These are phyloP conservation scores for Malthinus flaveolus DNA, from an alignment of 2,888 invertebrate genomes.

Conservation along the genomic window DNA sequence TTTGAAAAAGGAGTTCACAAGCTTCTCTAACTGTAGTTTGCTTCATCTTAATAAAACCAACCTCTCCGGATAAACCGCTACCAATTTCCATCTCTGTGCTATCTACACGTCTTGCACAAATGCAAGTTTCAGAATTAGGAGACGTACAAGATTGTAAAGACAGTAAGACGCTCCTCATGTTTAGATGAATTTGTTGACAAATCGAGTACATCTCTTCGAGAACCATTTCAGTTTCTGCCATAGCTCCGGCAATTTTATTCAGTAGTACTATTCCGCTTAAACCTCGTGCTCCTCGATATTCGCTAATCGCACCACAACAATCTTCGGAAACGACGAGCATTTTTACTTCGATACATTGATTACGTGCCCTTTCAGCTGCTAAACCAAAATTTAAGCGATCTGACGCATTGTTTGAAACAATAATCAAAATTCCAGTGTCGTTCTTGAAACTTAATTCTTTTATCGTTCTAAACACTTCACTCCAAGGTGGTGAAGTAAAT, in stretches of 20 bases:
- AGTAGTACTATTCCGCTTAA: constrained; percentile 61
- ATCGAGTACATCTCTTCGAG: constrained; percentile 61
- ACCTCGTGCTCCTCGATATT: constrained; percentile 47
- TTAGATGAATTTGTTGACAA: constrained; percentile 56
- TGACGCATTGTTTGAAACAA: constrained; percentile 78
- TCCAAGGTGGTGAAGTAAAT: constrained; percentile 42
- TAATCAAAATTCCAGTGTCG: constrained; percentile 66
- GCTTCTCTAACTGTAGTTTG: constrained; percentile 56
- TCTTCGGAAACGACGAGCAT: constrained; percentile 72
- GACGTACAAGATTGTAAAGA: constrained; percentile 69
- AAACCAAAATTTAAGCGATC: constrained; percentile 81
- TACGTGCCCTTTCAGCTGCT: constrained; percentile 73
- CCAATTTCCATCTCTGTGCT: constrained; percentile 65
- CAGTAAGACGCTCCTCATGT: constrained; percentile 71
- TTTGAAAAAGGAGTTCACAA: constrained; percentile 56
- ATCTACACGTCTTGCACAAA: constrained; percentile 30
- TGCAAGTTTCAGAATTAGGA: constrained; percentile 56
- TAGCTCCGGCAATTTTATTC: constrained; percentile 72
- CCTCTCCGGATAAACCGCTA: constrained; percentile 62
- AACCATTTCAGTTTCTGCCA: constrained; percentile 65
- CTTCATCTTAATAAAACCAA: constrained; percentile 56
- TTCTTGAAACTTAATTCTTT: constrained; percentile 45
- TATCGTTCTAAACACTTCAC: constrained; percentile 45
- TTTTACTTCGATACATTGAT: constrained; percentile 60
- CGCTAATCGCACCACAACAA: constrained; percentile 54